Conservation (phyloP, 2,888 invertebrate genomes). For the Choristoneura rosaceana region DNA sequence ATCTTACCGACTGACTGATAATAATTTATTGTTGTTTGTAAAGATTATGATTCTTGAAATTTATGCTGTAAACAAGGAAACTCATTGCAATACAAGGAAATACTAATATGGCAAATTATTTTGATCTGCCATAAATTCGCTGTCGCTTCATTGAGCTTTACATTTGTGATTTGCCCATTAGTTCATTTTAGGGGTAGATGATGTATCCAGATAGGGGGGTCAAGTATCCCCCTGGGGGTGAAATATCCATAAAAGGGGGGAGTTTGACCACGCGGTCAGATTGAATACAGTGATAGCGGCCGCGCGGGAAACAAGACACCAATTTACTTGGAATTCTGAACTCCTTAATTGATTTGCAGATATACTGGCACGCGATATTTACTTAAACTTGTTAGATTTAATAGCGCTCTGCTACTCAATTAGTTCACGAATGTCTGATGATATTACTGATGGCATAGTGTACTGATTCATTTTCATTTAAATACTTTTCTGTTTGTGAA, state of each 20-base stretch:
- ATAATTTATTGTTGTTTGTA: not conserved
- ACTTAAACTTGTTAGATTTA: conserved; percentile 68
- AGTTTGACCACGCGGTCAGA: conserved; percentile 81
- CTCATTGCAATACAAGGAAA: not conserved
- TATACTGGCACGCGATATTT: conserved; percentile 73
- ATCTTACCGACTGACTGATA: not conserved
- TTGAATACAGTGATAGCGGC: conserved; percentile 75
- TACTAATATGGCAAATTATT: not conserved
- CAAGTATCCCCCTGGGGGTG: conserved; percentile 83
- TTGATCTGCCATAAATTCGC: not conserved
- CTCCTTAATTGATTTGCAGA: conserved; percentile 81
- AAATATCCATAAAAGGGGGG: conserved; percentile 83
- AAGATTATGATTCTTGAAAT: not conserved
- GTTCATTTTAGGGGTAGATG: conserved; percentile 82
- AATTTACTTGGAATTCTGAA: conserved; percentile 78
- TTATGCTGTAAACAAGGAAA: not conserved
- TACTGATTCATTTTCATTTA: not conserved
- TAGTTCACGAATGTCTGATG: conserved; percentile 48
- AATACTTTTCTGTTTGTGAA: not conserved
- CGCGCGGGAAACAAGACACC: conserved; percentile 81
- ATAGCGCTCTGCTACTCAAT: conserved; percentile 48
- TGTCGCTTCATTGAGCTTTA: conserved; percentile 59
- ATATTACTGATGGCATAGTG: not conserved
- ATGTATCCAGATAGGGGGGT: conserved; percentile 82
- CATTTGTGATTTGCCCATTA: conserved; percentile 71